phyloP scores from a whole-genome alignment of 2,797 vertebrate genomes.

The Phalanger gymnotis region DNA sequence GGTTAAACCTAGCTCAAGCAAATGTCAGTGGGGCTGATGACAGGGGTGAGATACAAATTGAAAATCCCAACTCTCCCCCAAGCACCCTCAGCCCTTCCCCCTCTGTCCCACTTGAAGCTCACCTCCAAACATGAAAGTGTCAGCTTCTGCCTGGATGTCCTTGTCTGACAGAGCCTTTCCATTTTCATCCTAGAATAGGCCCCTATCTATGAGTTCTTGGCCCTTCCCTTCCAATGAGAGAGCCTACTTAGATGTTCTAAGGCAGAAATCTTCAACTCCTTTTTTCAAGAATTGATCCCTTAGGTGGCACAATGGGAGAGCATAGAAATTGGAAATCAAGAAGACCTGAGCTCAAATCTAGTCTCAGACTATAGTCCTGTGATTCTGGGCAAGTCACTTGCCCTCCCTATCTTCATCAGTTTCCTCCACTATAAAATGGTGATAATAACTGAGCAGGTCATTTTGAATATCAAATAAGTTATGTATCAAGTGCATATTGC shows the following conservation, averaged over 20 bases:
- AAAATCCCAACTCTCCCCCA: background rate
- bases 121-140: constrained; percentile 92
- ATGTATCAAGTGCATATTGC: background rate
- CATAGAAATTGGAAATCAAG: background rate
- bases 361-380: background rate
- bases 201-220: background rate
- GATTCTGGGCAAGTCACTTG: background rate
- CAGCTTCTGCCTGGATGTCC: constrained; percentile 86
- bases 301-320: background rate
- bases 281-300: background rate
- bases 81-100: background rate
- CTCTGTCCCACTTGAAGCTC: constrained; percentile 25
- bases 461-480: background rate
- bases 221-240: background rate
- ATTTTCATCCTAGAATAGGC: constrained; percentile 80
- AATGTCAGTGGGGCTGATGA: background rate
- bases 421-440: background rate
- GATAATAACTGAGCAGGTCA: background rate
- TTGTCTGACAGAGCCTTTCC: constrained; percentile 83
- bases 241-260: background rate
- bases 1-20: background rate
- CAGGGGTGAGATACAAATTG: background rate
- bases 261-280: background rate
- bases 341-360: background rate
- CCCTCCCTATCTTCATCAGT: background rate